Conservation (phyloP, 2,113 vertebrate genomes). For the Dromaius novaehollandiae region DNA sequence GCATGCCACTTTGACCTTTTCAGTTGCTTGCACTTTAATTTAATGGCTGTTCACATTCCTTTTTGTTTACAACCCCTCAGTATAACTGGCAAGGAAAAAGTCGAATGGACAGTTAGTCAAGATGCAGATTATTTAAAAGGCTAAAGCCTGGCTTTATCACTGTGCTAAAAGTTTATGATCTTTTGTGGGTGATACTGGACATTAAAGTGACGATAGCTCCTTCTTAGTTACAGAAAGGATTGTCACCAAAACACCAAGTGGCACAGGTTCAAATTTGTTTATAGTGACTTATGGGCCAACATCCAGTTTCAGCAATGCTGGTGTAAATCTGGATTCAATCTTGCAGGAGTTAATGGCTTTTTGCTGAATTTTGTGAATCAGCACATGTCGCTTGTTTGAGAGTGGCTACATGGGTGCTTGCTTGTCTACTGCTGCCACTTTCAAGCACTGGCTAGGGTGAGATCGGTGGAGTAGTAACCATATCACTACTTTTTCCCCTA, state of each 20-base stretch:
- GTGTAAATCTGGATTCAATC: not conserved
- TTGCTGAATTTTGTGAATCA: not conserved
- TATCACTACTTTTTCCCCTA: not conserved
- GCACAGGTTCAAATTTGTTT: not conserved
- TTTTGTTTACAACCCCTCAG: not conserved
- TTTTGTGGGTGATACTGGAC: not conserved
- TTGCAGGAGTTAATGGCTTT: not conserved
- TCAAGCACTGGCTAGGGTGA: not conserved
- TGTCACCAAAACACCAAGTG: not conserved
- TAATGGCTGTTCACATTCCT: not conserved
- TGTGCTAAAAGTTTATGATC: not conserved
- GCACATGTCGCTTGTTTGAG: not conserved
- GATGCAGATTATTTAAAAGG: constrained; percentile 22
- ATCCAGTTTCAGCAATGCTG: not conserved
- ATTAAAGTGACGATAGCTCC: not conserved
- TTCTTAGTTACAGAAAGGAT: not conserved
- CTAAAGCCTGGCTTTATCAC: not conserved
- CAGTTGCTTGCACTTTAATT: constrained; percentile 25
- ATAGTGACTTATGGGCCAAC: not conserved
- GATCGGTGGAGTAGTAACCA: not conserved
- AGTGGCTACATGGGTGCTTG: accelerated
- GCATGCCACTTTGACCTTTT: constrained; percentile 36
- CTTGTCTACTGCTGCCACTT: not conserved
- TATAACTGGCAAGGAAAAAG: not conserved
- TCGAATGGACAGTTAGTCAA: not conserved